Conservation (phyloP, 1,140 invertebrate species). For the Drosophila ironensis region DNA sequence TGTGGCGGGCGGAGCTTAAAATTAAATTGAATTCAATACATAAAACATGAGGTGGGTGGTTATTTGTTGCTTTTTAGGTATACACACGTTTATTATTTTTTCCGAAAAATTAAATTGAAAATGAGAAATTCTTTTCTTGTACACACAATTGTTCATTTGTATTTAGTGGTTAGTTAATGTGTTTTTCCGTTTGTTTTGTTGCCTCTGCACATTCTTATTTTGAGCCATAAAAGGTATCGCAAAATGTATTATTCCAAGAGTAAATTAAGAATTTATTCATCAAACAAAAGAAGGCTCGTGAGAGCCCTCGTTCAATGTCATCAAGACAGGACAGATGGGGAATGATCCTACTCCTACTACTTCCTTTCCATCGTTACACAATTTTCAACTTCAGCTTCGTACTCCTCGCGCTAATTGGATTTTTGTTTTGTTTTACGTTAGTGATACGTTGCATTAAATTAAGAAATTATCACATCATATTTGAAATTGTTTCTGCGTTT, state of each 20-base stretch:
- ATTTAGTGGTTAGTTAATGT: constrained; percentile 50
- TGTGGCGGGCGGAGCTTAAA: constrained; percentile 1
- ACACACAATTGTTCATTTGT: constrained; percentile 56
- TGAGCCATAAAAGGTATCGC: constrained; percentile 67
- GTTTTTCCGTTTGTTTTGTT: constrained; percentile 12
- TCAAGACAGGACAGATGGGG: constrained; percentile 58
- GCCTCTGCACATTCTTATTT: constrained; percentile 11
- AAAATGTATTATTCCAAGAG: constrained; percentile 62
- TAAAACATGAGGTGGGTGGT: constrained; percentile 12
- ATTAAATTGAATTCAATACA: constrained; percentile 44
- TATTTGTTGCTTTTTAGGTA: constrained; percentile 32
- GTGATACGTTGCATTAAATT: constrained; percentile 76
- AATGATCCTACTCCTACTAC: constrained; percentile 47
- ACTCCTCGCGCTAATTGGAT: constrained; percentile 51
- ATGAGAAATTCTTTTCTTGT: constrained; percentile 54
- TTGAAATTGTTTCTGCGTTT: constrained; percentile 56
- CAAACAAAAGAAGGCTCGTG: constrained; percentile 44
- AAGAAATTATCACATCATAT: constrained; percentile 75
- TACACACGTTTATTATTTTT: constrained; percentile 65
- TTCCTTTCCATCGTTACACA: constrained; percentile 4
- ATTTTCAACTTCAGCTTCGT: not conserved
- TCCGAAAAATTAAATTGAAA: constrained; percentile 62
- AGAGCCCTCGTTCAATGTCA: constrained; percentile 51
- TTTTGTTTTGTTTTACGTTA: constrained; percentile 28
- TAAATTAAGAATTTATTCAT: constrained; percentile 51